Percentiles rank a stretch among this genome's conserved stretches.
Evolutionary conservation across 1,140 invertebrate genomes (phyloP).

Genomic region (Pseudomyrmex pallidus): DNA sequence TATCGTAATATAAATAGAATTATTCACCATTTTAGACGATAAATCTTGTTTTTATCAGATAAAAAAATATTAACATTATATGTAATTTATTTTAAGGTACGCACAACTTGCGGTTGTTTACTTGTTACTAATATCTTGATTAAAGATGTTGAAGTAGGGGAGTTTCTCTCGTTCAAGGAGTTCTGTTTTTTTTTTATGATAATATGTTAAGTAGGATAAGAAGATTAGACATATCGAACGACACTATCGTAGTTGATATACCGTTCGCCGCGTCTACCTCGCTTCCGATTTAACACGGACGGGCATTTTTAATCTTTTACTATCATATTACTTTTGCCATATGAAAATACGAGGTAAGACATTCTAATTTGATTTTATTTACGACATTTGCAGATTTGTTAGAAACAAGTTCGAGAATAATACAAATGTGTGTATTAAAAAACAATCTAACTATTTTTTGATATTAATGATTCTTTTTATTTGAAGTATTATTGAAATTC

Average conservation of each 20-base stretch:
- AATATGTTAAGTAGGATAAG: slow-evolving; percentile 1
- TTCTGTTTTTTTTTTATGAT: slow-evolving; percentile 1
- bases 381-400: slow-evolving; percentile 29
- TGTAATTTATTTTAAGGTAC: not conserved
- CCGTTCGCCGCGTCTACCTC: not conserved
- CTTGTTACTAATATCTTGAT: slow-evolving; percentile 37
- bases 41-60: slow-evolving; percentile 23
- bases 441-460: not conserved
- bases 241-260: slow-evolving; percentile 4
- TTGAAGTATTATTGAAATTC: not conserved
- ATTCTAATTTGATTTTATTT: slow-evolving; percentile 37
- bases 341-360: slow-evolving; percentile 23
- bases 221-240: not conserved
- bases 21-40: slow-evolving; percentile 46
- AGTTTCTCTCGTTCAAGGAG: not conserved
- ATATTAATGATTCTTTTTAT: too few relatives aligned
- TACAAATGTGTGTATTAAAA: slow-evolving; percentile 9
- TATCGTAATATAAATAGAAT: not conserved
- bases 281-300: not conserved
- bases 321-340: slow-evolving; percentile 39
- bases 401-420: not conserved
- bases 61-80: not conserved
- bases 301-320: slow-evolving; percentile 15
- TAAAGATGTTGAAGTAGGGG: not conserved
- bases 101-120: slow-evolving; percentile 33